Conservation (phyloP, 2,113 vertebrate genomes). For the Arvicanthis niloticus region DNA sequence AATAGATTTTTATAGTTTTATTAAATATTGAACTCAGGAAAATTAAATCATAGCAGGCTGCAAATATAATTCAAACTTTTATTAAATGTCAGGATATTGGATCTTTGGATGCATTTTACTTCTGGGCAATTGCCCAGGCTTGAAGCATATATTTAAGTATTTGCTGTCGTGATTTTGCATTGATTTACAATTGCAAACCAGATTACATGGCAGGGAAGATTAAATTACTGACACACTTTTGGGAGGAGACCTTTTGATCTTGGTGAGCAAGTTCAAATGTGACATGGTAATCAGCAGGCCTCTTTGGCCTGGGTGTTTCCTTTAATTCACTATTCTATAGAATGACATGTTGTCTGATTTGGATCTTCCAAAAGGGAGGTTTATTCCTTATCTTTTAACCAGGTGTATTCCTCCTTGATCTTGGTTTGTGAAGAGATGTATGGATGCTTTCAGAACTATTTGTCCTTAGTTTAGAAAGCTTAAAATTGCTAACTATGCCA, state of each 20-base stretch:
- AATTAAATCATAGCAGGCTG: constrained; percentile 78
- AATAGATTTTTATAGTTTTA: constrained; percentile 78
- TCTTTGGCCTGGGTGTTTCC: neutral
- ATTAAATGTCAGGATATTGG: constrained; percentile 82
- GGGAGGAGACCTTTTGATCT: constrained; percentile 62
- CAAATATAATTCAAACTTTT: constrained; percentile 81
- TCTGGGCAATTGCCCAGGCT: constrained; percentile 78
- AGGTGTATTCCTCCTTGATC: neutral
- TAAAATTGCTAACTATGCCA: constrained; percentile 21
- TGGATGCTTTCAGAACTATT: constrained; percentile 12
- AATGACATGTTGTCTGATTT: constrained; percentile 1
- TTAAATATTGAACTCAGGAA: constrained; percentile 75
- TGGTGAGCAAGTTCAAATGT: constrained; percentile 54
- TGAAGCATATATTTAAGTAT: constrained; percentile 69
- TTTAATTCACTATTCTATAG: neutral
- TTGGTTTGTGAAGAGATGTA: constrained; percentile 43
- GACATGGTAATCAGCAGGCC: neutral
- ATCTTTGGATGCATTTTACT: constrained; percentile 74
- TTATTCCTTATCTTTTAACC: constrained; percentile 41
- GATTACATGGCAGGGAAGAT: constrained; percentile 64
- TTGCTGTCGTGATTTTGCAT: constrained; percentile 60
- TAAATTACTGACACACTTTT: constrained; percentile 55
- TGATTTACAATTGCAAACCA: constrained; percentile 67
- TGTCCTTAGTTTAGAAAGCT: constrained; percentile 50
- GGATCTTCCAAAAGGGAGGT: constrained; percentile 11